Percentiles rank a stretch among this genome's conserved stretches.
Evolutionary conservation across 2,888 invertebrate species (phyloP).

Genomic region (Biston betularia): DNA sequence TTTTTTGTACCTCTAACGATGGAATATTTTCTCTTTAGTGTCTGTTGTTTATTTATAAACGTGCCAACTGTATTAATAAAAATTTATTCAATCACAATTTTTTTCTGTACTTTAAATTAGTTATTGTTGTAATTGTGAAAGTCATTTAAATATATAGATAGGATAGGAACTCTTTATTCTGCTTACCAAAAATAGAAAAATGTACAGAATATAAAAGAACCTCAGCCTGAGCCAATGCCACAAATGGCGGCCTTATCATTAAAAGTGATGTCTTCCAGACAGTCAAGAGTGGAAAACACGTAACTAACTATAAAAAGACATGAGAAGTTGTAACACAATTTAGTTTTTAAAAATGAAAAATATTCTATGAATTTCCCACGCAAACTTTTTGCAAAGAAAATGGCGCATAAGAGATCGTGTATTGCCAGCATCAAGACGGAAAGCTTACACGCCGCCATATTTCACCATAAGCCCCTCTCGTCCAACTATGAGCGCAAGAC

Average conservation of each 20-base stretch:
- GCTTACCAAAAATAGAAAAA: too few species aligned
- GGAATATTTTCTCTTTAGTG: slow-evolving; percentile 29
- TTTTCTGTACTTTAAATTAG: background rate
- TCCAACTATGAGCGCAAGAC: slow-evolving; percentile 58
- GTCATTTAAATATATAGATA: too few species aligned
- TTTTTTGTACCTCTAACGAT: slow-evolving; percentile 36
- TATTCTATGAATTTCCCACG: background rate
- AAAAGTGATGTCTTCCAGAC: too few species aligned
- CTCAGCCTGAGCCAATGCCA: too few species aligned
- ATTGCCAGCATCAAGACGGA: slow-evolving; percentile 39
- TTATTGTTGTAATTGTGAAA: background rate
- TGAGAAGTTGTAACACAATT: too few species aligned
- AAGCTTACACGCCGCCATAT: slow-evolving; percentile 56
- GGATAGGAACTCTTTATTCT: too few species aligned
- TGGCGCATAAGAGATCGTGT: slow-evolving; percentile 11
- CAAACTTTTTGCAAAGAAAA: slow-evolving; percentile 12
- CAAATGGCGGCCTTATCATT: too few species aligned
- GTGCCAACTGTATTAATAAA: background rate
- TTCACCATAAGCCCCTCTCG: slow-evolving; percentile 57
- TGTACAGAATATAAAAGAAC: too few species aligned
- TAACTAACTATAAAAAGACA: too few species aligned
- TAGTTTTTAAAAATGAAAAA: too few species aligned
- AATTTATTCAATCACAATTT: background rate
- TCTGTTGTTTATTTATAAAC: slow-evolving; percentile 33
- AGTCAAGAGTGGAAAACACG: too few species aligned